These are phyloP conservation scores for Macrostomum cliftonense DNA, from an alignment of 2,888 invertebrate genomes.

Conservation along the genomic window DNA sequence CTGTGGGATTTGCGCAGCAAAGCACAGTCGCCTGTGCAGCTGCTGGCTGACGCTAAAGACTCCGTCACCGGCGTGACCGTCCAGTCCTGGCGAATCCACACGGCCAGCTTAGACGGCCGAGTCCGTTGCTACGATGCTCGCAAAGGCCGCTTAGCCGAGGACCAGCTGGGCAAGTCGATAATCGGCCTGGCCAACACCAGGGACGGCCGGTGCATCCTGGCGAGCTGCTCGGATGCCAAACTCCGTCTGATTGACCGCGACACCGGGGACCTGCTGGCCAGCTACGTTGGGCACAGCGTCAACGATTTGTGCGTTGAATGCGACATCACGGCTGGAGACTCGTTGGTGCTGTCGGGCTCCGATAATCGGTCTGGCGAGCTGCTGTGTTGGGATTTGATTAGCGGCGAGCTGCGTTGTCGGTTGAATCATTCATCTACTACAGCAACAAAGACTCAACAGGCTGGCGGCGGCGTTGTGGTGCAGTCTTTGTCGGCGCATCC, in stretches of 20 bases:
- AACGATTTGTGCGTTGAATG: no score
- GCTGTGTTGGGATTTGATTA: no score
- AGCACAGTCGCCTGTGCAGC: constrained; percentile 36
- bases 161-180: constrained; percentile 15
- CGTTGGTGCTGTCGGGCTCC: no score
- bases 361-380: no score
- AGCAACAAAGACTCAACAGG: no score
- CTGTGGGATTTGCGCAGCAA: constrained; percentile 62
- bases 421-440: no score
- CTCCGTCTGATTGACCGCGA: constrained; percentile 72
- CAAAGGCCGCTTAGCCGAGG: constrained; percentile 47
- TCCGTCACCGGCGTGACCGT: constrained; percentile 49
- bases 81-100: constrained; percentile 69
- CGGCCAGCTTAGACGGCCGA: constrained; percentile 70
- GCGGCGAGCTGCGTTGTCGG: no score
- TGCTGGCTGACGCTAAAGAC: constrained; percentile 76
- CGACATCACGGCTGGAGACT: no score
- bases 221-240: constrained; percentile 61
- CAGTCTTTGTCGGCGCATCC: no score
- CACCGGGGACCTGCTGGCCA: constrained; percentile 45
- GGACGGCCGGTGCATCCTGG: constrained; percentile 75
- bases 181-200: constrained; percentile 51
- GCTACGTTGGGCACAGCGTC: constrained; percentile 16
- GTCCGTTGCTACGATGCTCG: constrained; percentile 70
- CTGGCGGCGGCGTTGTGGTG: no score